Evolutionary conservation across 2,113 vertebrate genomes (phyloP), one percentile per base, ranked within the genome.

Genomic region (Zapornia atra): DNA sequence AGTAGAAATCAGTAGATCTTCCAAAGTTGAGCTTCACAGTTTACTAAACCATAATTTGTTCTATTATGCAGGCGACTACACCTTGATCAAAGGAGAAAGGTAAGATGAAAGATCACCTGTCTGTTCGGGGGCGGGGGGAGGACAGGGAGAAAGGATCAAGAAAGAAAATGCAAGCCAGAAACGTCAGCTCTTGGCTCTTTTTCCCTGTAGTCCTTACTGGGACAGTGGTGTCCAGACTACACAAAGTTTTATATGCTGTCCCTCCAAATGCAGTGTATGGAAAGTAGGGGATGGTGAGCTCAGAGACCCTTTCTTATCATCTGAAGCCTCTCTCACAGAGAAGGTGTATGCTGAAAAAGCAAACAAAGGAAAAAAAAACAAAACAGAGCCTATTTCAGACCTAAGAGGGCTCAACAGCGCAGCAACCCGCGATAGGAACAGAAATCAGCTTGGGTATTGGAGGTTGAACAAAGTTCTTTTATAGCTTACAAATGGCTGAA

Each of bases 401-500:
- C 77, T 84, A 92, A 93, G 75, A 50, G 22, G 57, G 9, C 72
- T 96, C 73, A 83, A 86, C 33, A 84, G 72, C 6, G 1, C 44
- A 92, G 46, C 34, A 96, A 60, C 31, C 73, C 33, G 2, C 12
- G 2, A 65, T 50, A 92, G 42, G 48, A 94, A 79, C 66, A 94
- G 86, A 92, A 92, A 94, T 94, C 80, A 87, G 54, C 63, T 87
- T 6, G 19, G 38, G 28, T 90, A 90, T 92, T 60, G 18, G 8
- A 94, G 70, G 54, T 2, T 92, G 83, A 94, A 88, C 65, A 72
- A 72, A 82, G 69, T 42, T 91, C 34, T 87, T 92, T 96, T 96
- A 91, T 94, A 96, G 77, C 86, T 92, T 94, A 89, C 91, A 96
- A 94, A 88, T 88, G 86, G 50, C 12, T 92, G 70, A 89, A 95